phyloP scores from a whole-genome alignment of 2,888 invertebrate species.

The Microplitis deprimator region DNA sequence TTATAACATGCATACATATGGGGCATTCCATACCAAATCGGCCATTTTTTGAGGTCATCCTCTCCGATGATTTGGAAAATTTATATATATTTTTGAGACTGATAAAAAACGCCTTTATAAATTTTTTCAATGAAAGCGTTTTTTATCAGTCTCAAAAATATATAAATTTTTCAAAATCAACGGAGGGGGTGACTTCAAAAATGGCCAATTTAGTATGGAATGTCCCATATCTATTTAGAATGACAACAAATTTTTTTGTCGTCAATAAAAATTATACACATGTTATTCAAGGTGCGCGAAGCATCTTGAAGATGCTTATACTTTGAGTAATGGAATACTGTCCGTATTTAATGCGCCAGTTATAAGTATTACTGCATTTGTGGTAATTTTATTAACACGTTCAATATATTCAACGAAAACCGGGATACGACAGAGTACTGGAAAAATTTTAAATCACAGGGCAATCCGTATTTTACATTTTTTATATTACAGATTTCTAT shows the following conservation, averaged over 20 bases:
- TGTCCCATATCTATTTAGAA: background rate
- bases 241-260: background rate
- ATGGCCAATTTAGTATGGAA: no score
- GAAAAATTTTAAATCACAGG: background rate
- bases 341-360: background rate
- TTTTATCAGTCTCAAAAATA: no score
- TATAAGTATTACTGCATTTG: slow-evolving; percentile 18
- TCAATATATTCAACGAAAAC: no score
- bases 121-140: no score
- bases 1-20: background rate
- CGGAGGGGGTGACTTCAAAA: no score
- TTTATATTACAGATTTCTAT: background rate
- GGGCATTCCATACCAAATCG: no score
- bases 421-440: no score
- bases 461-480: background rate
- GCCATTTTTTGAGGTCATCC: no score
- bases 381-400: background rate
- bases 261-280: background rate
- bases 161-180: no score
- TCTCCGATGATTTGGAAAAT: no score
- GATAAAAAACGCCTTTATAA: no score
- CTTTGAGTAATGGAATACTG: slow-evolving; percentile 2
- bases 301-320: slow-evolving; percentile 7
- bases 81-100: no score
- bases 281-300: slow-evolving; percentile 15